These are phyloP conservation scores for Trissolcus basalis DNA, from an alignment of 1,140 invertebrate genomes.

Conservation along the genomic window DNA sequence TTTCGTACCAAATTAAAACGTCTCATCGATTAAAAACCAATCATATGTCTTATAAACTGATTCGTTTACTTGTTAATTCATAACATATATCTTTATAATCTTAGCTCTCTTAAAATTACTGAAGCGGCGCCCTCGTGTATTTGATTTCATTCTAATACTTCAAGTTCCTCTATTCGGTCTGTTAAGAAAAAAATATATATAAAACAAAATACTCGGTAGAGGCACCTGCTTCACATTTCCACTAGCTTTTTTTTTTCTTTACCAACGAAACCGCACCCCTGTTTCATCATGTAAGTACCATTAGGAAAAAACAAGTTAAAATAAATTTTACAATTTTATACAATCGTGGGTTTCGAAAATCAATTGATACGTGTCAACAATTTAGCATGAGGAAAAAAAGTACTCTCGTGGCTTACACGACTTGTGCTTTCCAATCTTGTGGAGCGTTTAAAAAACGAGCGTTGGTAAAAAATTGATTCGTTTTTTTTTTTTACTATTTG, in stretches of 20 bases:
- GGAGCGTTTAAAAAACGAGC: no score
- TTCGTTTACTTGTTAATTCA: slow-evolving; percentile 25
- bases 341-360: slow-evolving; percentile 8
- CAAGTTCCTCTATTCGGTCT: neutral
- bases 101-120: slow-evolving; percentile 56
- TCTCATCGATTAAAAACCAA: slow-evolving; percentile 49
- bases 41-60: slow-evolving; percentile 37
- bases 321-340: slow-evolving; percentile 38
- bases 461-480: neutral
- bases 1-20: slow-evolving; percentile 63
- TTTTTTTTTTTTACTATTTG: no score
- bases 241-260: neutral
- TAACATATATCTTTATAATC: slow-evolving; percentile 38
- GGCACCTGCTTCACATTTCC: slow-evolving; percentile 5
- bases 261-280: slow-evolving; percentile 6
- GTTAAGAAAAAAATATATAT: neutral
- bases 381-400: no score
- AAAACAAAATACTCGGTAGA: neutral
- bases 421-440: no score
- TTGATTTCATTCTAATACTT: slow-evolving; percentile 59
- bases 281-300: slow-evolving; percentile 33
- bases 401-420: no score
- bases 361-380: neutral
- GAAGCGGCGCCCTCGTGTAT: slow-evolving; percentile 34
- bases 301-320: slow-evolving; percentile 20